Base-by-base conservation (phyloP, 1,140 invertebrate species). In the Drosophila watanabei region DNA sequence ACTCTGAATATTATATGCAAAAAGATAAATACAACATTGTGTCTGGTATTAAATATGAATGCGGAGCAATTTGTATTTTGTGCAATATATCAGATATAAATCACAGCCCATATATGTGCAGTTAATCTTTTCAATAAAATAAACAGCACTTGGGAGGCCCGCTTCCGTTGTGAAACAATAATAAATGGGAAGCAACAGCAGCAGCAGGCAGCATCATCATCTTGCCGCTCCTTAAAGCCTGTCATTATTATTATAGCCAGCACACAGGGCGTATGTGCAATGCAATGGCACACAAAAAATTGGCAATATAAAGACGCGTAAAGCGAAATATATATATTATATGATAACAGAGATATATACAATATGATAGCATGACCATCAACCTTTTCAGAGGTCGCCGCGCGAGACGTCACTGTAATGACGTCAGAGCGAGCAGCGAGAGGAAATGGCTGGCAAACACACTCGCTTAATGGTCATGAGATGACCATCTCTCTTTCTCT, bases 101-200 rank as follows among this genome's bases (percentile, higher is more conserved):
- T 90, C 86, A 80, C 62, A 43, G 79, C 61, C 41, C 39, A 76
- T 76, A 82, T 65, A 46, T 52, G 49, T 33, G 62, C 20, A 10
- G 73, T 84, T 88, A 81, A 88, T 89, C 78, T 81, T 79, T 79
- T 75, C 79, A 86, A 86, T 68, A 80, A 78, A 78, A 76, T 62
- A 83, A 89, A 84, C 69, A 86, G 51, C 33, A 65, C 54, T 82
- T 63, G 80, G 58, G 62, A 60, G 33, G 79, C 45, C 20, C 16
- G 82, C 75, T 86, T 85, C 83, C 75, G 83, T 87, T 82, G 37
- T 59, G 83, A 76, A 65, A 83, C 39, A 62, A 75, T 58, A 57
- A 59, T 54, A n/a, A 75, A 35, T 59, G 37, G 39, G 11, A 18
- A 41, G 64, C 51, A 54, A 10, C 14, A 52, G 18, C 8, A 20